Evolutionary conservation across 2,888 invertebrate species (phyloP), one percentile per base, ranked within the genome.

Genomic region (Pecten maximus): DNA sequence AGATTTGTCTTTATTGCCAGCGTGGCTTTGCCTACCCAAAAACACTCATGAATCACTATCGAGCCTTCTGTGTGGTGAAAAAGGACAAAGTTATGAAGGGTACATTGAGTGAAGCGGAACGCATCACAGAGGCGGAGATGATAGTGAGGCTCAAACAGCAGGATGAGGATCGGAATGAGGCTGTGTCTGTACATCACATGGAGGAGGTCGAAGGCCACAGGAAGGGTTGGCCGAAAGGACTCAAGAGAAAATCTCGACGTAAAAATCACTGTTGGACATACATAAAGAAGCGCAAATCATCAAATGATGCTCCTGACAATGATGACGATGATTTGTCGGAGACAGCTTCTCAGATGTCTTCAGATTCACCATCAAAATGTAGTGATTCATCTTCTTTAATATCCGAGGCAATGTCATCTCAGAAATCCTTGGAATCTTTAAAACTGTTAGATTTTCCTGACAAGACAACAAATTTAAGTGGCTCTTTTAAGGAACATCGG

Each of bases 21-120:
- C 95, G 95, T 86, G 94, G 95, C 44, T 97, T 97, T 93, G 96
- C 96, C 6, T 97, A 96, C 92, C 93, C 95, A 40, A 96, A 96
- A 90, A 96, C 96, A 91, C 93, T 97, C 48, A 94, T 95, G 40
- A 96, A 96, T 91, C 97, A 97, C 93, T 95, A 96, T 89, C 93
- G 94, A 40, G 96, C 96, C 87, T 94, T 96, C 88, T 96, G 97
- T 93, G 92, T 94, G 8, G 94, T 95, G 39, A 95, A 96, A 88
- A 95, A 95, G 89, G 92, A 95, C 8, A 94, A 92, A 60, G 88
- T 93, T 35, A 92, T 93, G 39, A 93, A 92, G 35, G 93, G 93
- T 0, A 40, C 87, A 15, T 90, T 96, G n/a, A 93, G 93, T 15
- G 92, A 92, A 40, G 92, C 94, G n/a, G 94, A 95, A 40, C 93